A percentile compares a stretch with the other conserved stretches of the same genome.
Conservation (phyloP, 2,797 vertebrate species). For the Halcyon smyrnensis region DNA sequence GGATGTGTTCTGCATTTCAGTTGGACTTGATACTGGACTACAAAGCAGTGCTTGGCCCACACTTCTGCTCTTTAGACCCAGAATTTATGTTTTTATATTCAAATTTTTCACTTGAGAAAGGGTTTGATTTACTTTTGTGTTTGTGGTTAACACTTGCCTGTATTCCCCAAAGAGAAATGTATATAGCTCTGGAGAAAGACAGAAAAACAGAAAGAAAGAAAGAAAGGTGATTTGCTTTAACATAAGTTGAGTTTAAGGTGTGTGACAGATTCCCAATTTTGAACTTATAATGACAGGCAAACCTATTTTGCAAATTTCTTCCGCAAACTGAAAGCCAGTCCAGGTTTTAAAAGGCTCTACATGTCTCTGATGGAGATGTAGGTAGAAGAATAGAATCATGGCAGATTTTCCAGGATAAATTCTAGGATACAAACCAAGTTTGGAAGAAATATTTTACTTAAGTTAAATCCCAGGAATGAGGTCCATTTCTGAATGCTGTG, state of each 20-base stretch:
- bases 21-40: background rate
- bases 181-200: background rate
- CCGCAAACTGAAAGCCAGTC: background rate
- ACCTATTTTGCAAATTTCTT: constrained; percentile 26
- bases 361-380: background rate
- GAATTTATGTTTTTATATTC: background rate
- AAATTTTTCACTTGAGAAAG: background rate
- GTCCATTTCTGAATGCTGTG: background rate
- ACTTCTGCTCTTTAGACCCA: background rate
- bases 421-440: background rate
- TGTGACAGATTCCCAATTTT: background rate
- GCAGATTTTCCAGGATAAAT: background rate
- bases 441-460: background rate
- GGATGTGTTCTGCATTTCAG: background rate
- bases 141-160: background rate
- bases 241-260: background rate
- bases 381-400: background rate
- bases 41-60: background rate
- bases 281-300: background rate
- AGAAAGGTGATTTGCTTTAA: background rate
- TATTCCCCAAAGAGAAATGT: background rate
- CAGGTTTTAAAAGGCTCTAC: background rate
- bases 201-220: background rate
- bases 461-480: background rate
- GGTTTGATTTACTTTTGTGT: background rate